Evolutionary conservation across 2,797 vertebrate species (phyloP).

Genomic region (Sebastes umbrosus): DNA sequence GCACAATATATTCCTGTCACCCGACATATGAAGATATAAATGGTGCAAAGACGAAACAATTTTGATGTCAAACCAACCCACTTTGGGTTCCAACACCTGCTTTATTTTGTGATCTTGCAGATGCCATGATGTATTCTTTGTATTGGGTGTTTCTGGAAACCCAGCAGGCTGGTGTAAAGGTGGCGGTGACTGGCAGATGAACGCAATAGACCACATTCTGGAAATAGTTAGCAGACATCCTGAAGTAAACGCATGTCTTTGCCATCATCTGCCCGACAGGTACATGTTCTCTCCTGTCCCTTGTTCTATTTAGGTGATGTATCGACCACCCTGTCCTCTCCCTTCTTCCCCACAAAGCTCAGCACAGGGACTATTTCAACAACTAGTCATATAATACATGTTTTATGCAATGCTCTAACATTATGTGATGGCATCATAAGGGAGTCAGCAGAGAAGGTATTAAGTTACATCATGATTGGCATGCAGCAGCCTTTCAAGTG

Average conservation of each 20-base stretch:
- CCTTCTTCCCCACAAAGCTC: neutral
- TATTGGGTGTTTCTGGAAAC: neutral
- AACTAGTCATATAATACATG: neutral
- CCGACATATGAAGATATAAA: neutral
- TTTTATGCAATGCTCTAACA: neutral
- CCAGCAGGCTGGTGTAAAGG: neutral
- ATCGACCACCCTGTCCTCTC: neutral
- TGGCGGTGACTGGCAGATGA: neutral
- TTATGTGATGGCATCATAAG: neutral
- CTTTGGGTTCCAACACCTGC: neutral
- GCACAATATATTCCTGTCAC: neutral
- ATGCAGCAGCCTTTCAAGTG: neutral
- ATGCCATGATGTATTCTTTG: neutral
- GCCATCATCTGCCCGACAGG: conserved; percentile 3
- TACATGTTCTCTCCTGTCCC: conserved; percentile 6
- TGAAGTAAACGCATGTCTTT: conserved; percentile 1
- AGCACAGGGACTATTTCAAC: neutral
- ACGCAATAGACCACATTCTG: neutral
- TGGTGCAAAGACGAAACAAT: neutral
- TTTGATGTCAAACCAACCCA: neutral
- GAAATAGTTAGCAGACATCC: neutral
- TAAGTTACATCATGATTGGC: neutral
- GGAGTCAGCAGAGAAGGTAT: neutral
- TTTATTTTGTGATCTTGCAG: neutral
- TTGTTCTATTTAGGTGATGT: conserved; percentile 1